phyloP scores from a whole-genome alignment of 2,113 vertebrate species.

The Diadophis punctatus region DNA sequence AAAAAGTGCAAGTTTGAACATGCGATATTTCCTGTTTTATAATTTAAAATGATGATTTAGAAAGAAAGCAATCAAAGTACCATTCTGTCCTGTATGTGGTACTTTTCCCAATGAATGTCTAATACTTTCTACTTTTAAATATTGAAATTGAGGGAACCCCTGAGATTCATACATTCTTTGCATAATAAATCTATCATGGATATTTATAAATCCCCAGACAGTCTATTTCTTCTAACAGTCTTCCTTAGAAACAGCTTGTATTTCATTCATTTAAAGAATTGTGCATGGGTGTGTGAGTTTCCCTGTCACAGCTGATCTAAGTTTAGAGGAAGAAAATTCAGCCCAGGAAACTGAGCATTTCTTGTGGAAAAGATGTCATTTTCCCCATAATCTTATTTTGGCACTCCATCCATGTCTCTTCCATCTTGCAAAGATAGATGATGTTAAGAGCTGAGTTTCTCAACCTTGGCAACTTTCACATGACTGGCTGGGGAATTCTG shows the following conservation, averaged over 20 bases:
- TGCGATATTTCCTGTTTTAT: not conserved
- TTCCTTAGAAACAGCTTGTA: conserved; percentile 42
- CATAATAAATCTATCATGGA: conserved; percentile 45
- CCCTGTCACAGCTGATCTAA: conserved; percentile 26
- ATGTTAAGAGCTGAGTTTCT: not conserved
- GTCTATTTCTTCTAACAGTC: conserved; percentile 36
- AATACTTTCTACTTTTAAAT: conserved; percentile 42
- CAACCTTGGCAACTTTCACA: not conserved
- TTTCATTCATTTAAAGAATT: conserved; percentile 26
- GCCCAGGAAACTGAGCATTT: conserved; percentile 34
- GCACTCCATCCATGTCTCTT: not conserved
- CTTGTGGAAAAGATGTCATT: accelerated
- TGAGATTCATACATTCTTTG: conserved; percentile 2
- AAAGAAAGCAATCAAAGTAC: not conserved
- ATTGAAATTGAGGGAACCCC: conserved; percentile 24
- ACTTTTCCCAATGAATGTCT: not conserved
- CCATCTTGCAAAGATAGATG: not conserved
- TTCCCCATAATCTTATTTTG: not conserved
- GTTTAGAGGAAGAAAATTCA: conserved; percentile 21
- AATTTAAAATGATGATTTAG: not conserved
- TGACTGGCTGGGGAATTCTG: not conserved
- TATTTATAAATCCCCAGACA: conserved; percentile 39
- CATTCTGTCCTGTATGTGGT: not conserved
- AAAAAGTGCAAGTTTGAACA: not conserved
- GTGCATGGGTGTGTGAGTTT: conserved; percentile 19